These are phyloP conservation scores for Henricia sp. DNA, from an alignment of 53 echinoderm and acorn worm species.

Conservation along the genomic window DNA sequence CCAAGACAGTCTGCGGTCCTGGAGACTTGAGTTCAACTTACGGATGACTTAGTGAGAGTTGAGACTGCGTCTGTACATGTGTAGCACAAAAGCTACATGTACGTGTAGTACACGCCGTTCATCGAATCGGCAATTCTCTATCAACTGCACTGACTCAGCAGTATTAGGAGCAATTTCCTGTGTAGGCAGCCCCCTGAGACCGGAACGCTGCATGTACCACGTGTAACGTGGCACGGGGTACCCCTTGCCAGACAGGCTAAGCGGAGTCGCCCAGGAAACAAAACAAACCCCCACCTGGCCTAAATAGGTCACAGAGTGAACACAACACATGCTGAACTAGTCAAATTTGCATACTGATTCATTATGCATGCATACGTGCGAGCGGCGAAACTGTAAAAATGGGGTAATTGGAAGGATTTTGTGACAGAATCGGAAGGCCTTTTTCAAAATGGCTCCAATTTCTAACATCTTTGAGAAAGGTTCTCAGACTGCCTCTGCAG, in stretches of 20 bases:
- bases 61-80: too few relatives aligned
- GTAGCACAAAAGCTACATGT: too few relatives aligned
- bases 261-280: background rate
- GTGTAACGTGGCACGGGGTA: slow-evolving; percentile 49
- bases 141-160: slow-evolving; percentile 48
- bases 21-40: too few relatives aligned
- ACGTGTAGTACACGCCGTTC: too few relatives aligned
- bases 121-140: background rate
- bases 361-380: background rate
- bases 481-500: slow-evolving; percentile 4
- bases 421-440: background rate
- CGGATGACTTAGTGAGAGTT: too few relatives aligned
- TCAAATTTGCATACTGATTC: background rate
- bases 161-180: slow-evolving; percentile 36
- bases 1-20: too few relatives aligned
- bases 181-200: background rate
- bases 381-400: background rate
- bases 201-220: slow-evolving; percentile 26
- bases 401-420: slow-evolving; percentile 4
- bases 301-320: background rate
- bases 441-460: slow-evolving; percentile 47
- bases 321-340: background rate
- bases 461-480: background rate
- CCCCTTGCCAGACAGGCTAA: slow-evolving; percentile 1
- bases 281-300: background rate